phyloP scores from a whole-genome alignment of 2,888 invertebrate species.

The Eueremaeus valkanovi region DNA sequence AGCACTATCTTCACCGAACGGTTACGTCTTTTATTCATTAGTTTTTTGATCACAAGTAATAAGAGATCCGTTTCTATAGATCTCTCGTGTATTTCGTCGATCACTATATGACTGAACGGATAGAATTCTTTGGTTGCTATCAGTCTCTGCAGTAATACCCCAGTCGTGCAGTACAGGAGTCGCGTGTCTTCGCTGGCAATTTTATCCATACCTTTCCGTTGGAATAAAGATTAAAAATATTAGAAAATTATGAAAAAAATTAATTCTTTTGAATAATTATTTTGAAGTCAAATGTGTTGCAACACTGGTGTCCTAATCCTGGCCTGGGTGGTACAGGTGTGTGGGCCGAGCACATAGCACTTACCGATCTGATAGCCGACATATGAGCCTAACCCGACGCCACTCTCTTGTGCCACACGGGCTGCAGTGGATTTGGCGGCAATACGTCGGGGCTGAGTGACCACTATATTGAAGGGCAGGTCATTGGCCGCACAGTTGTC shows the following conservation, averaged over 20 bases:
- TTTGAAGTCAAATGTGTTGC: too few species aligned
- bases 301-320: too few species aligned
- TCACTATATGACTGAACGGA: constrained; percentile 71
- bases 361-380: constrained; percentile 61
- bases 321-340: too few species aligned
- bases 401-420: constrained; percentile 58
- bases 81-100: constrained; percentile 94
- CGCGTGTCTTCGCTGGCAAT: constrained; percentile 87
- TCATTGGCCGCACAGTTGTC: background rate
- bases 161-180: constrained; percentile 87
- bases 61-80: constrained; percentile 90
- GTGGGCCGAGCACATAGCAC: too few species aligned
- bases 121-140: constrained; percentile 59
- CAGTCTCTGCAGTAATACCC: constrained; percentile 86
- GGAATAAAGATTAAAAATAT: too few species aligned
- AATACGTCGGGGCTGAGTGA: constrained; percentile 54
- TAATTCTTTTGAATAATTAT: too few species aligned
- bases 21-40: constrained; percentile 79
- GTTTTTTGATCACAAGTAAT: constrained; percentile 72
- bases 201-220: too few species aligned
- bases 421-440: constrained; percentile 56
- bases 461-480: constrained; percentile 55
- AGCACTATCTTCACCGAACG: constrained; percentile 92
- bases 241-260: too few species aligned
- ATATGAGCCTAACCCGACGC: constrained; percentile 54